phyloP scores from a whole-genome alignment of 2,888 invertebrate species.

The Mesorhabditis spiculigera region DNA sequence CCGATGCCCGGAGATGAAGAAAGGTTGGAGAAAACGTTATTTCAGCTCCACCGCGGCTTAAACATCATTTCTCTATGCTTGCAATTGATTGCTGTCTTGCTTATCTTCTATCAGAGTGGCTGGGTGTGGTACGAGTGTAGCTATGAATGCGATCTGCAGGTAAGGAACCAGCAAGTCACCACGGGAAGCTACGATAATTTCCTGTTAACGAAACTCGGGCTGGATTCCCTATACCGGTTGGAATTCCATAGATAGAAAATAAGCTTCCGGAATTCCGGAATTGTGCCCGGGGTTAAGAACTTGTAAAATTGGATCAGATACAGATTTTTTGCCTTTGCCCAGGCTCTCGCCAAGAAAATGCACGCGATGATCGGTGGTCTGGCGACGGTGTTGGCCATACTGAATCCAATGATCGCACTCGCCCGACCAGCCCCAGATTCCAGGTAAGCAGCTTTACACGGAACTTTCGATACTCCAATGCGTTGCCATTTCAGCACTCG shows the following conservation, averaged over 20 bases:
- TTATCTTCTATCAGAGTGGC: conserved; percentile 42
- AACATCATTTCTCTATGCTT: conserved; percentile 30
- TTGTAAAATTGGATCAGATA: no score
- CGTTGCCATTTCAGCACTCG: conserved; percentile 10
- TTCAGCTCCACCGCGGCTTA: conserved; percentile 40
- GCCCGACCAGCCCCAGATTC: conserved; percentile 38
- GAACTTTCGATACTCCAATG: background rate
- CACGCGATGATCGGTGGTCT: conserved; percentile 22
- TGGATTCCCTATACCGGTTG: no score
- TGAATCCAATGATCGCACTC: conserved; percentile 35
- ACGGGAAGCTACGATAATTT: no score
- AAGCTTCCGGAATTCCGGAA: conserved; percentile 14
- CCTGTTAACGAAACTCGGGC: no score
- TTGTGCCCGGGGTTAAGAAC: no score
- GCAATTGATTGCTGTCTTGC: conserved; percentile 35
- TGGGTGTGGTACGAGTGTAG: conserved; percentile 48
- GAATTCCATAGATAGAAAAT: no score
- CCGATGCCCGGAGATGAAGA: no score
- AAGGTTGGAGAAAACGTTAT: no score
- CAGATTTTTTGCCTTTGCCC: no score
- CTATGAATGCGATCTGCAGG: conserved; percentile 38
- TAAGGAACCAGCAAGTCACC: conserved; percentile 10
- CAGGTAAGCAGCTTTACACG: background rate
- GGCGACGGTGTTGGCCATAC: conserved; percentile 30
- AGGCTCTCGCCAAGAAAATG: conserved; percentile 20